Percentiles rank a stretch among this genome's conserved stretches.
Conservation (phyloP, 2,888 invertebrate genomes). For the Polietes domitor region DNA sequence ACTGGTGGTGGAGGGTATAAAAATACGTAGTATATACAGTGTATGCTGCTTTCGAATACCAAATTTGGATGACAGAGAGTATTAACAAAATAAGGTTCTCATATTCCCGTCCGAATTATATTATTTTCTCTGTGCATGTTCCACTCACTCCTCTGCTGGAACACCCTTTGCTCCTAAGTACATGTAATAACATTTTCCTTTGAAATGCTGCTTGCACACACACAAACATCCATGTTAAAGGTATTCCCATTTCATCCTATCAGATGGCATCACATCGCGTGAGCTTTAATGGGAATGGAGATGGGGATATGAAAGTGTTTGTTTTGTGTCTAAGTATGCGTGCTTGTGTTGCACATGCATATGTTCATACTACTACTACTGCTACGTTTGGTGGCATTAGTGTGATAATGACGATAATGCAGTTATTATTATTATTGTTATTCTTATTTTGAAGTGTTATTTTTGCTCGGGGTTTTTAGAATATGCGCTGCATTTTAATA, state of each 20-base stretch:
- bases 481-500: conserved; percentile 26
- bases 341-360: background rate
- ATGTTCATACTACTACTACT: background rate
- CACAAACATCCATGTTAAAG: background rate
- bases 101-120: too few relatives aligned
- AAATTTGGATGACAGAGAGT: too few relatives aligned
- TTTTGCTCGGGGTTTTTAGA: conserved; percentile 22
- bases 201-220: background rate
- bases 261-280: background rate
- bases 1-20: too few relatives aligned
- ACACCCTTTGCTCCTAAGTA: conserved; percentile 7
- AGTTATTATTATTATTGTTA: conserved; percentile 26
- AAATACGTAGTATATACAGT: too few relatives aligned
- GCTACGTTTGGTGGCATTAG: background rate
- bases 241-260: background rate
- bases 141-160: background rate
- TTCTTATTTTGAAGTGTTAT: conserved; percentile 11
- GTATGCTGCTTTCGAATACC: too few relatives aligned
- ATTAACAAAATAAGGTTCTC: too few relatives aligned
- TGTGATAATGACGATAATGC: conserved; percentile 19
- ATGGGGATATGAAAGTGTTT: background rate
- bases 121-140: too few relatives aligned
- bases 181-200: conserved; percentile 5
- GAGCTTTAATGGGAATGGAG: background rate
- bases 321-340: background rate